Evolutionary conservation across 1,140 invertebrate species (phyloP).

Genomic region (Apis cerana): DNA sequence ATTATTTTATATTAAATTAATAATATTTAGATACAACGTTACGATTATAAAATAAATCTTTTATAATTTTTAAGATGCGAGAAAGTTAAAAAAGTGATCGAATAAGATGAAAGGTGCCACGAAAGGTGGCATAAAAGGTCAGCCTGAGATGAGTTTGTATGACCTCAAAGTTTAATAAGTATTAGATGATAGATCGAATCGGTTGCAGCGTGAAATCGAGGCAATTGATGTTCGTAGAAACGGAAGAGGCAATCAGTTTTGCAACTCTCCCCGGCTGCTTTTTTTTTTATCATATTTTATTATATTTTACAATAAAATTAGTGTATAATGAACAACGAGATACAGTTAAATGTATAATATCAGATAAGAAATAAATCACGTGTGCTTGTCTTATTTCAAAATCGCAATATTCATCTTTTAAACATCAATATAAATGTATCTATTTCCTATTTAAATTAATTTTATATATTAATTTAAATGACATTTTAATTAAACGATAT

Average conservation of each 20-base stretch:
- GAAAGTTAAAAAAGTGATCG: not conserved
- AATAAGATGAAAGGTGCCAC: not conserved
- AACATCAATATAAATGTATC: not conserved
- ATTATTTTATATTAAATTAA: not conserved
- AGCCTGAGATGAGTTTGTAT: constrained; percentile 18
- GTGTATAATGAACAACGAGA: not conserved
- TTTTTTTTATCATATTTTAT: too few species aligned
- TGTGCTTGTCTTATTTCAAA: not conserved
- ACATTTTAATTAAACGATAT: not conserved
- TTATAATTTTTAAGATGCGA: constrained; percentile 2
- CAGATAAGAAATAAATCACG: not conserved
- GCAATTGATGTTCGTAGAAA: constrained; percentile 29
- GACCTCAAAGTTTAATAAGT: constrained; percentile 30
- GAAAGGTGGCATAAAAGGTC: constrained; percentile 23
- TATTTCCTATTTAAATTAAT: not conserved
- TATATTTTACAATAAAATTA: not conserved
- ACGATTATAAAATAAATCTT: not conserved
- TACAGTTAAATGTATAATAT: constrained; percentile 1
- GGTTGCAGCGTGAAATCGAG: constrained; percentile 33
- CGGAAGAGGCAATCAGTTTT: constrained; percentile 30
- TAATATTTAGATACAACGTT: not conserved
- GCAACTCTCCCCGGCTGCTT: constrained; percentile 1
- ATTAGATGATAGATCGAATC: constrained; percentile 35
- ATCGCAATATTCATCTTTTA: not conserved
- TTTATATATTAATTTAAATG: not conserved